Base-by-base conservation (phyloP, 2,113 vertebrate species). In the Marcusenius ussheri region DNA sequence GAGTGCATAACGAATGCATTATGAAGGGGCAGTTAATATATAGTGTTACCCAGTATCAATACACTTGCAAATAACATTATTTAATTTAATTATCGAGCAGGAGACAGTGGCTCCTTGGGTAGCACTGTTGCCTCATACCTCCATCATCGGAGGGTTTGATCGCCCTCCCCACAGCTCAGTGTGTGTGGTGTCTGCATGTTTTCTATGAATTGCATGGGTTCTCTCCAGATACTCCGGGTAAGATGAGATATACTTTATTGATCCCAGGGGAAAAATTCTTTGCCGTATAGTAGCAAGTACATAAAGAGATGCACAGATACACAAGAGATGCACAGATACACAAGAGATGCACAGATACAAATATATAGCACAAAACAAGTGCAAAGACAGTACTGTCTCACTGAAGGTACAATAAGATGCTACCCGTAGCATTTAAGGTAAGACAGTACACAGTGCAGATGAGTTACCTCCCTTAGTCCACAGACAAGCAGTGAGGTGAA, bases 351-450 rank as follows among this genome's bases (percentile, higher is more conserved):
- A 11, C 49, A 15, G 53, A 58, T 58, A 62, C 21, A 62, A 62
- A 62, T 10, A n/a, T n/a, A 62, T n/a, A n/a, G 58, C 21, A 21
- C 24, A 62, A 62, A 62, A 62, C 58, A 62, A 62, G 24, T 62
- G 24, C 2, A 62, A 58, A 58, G 21, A 58, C 56, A 51, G 50
- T 98, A 94, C 98, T 98, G 92, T 98, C 98, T 88, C 98, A 99
- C 94, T 99, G 98, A 98, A 96, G 98, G 53, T 99, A 98, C 95
- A 99, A 98, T 95, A 99, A 98, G 96, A 98, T 97, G 83, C 97
- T 99, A 92, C 98, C 98, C 4, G 97, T 99, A 93, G 98, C 98
- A n/a, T 99, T 99, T 92, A 99, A 99, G 97, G 98, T 99, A 94
- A 96, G 96, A 89, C 51, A n/a, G 24, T n/a, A 62, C 58, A 62